Evolutionary conservation across 2,113 vertebrate species (phyloP), one percentile per base, ranked within the genome.

Genomic region (Pelusios castaneus): DNA sequence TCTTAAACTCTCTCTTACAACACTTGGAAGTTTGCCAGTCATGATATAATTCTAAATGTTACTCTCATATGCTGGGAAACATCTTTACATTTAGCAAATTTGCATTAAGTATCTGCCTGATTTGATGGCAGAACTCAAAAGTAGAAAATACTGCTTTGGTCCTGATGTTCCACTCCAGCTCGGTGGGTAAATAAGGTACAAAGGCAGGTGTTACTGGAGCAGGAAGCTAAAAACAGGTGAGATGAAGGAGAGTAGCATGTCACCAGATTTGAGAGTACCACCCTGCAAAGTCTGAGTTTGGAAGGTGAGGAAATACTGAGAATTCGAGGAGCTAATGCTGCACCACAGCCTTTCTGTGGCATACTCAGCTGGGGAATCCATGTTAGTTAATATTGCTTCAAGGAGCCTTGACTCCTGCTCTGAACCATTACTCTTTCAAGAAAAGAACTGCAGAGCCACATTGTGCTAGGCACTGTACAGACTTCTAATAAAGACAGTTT

Each of bases 121-220:
- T n/a, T 38, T 54, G 54, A 92, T 47, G 92, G 78, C 70, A 88
- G 92, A 95, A 94, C 85, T 94, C 76, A 93, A 89, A 92, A 82
- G 73, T 89, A 73, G 80, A 90, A 96, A 89, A 67, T 85, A 92
- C 31, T 75, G 87, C 93, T 91, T 92, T 92, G 84, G 19, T 4
- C 54, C 27, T 1, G 12, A 12, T 10, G 4, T 29, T 91, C 52
- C 8, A 38, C 7, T 85, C 80, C 2, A 19, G 24, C 82, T 78
- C 80, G 47, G 27, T 17, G 58, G 27, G 6, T 31, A 51, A 2
- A 3, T 52, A 82, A 54, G 21, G 1, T 81, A 10, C 51, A 88
- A 34, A 21, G 16, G 34, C 14, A 47, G 2, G 55, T 77, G 8
- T 80, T 89, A 76, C 41, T 27, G 25, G 4, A 27, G 24, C 51